Percentiles rank a stretch among this genome's conserved stretches.
Evolutionary conservation across 2,888 invertebrate species (phyloP).

Genomic region (Cephus nigrinus): DNA sequence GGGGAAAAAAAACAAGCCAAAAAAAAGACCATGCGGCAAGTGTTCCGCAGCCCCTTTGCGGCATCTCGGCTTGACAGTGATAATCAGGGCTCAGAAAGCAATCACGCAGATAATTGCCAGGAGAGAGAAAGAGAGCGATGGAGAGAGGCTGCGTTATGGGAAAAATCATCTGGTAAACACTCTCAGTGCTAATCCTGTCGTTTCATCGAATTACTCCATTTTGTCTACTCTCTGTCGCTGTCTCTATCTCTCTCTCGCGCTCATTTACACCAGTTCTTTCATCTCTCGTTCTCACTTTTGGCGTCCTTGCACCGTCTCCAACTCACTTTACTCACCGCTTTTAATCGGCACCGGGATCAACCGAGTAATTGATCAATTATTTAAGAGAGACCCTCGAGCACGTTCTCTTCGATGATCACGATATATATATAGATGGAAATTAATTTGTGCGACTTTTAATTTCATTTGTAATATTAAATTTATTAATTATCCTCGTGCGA

Average conservation of each 20-base stretch:
- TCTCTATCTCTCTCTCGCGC: conserved; percentile 12
- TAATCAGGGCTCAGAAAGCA: conserved; percentile 45
- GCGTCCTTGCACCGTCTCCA: not conserved
- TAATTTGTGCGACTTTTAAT: not conserved
- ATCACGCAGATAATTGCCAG: conserved; percentile 49
- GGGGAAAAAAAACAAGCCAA: not conserved
- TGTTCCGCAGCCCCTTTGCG: not conserved
- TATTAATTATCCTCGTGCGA: not conserved
- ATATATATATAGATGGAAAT: not conserved
- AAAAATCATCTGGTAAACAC: conserved; percentile 56
- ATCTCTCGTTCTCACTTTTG: conserved; percentile 4
- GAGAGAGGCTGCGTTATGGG: not conserved
- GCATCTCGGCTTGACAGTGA: conserved; percentile 17
- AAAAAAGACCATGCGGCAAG: not conserved
- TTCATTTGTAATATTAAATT: not conserved
- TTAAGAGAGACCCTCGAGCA: not conserved
- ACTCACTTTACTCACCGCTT: conserved; percentile 22
- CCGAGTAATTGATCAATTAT: conserved; percentile 40
- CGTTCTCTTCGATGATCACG: not conserved
- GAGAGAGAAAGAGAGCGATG: conserved; percentile 25
- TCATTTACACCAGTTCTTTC: not conserved
- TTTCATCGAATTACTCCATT: conserved; percentile 9
- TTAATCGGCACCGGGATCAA: conserved; percentile 52
- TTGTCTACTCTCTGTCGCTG: not conserved
- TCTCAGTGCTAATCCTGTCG: conserved; percentile 47